These are phyloP conservation scores for Talpa occidentalis DNA, from an alignment of 2,113 vertebrate genomes.

Conservation along the genomic window DNA sequence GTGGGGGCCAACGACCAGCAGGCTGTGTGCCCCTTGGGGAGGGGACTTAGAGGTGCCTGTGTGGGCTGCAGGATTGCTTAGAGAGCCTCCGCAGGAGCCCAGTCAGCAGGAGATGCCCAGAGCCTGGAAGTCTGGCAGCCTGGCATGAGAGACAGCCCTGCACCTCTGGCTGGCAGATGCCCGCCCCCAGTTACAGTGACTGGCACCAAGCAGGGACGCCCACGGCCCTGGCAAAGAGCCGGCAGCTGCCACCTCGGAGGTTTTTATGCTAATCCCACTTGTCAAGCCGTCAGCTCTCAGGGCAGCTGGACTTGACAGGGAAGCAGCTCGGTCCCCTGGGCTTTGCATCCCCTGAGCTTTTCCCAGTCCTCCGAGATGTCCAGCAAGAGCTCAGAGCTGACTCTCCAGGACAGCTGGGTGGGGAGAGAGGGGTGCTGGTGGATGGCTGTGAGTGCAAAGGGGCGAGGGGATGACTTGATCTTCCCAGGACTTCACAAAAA, in stretches of 20 bases:
- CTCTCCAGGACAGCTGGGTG: not conserved
- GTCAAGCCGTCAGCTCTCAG: slow-evolving; percentile 57
- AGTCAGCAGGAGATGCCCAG: not conserved
- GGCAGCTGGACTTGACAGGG: slow-evolving; percentile 69
- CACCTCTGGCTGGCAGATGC: slow-evolving; percentile 49
- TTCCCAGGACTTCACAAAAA: not conserved
- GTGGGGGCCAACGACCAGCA: not conserved
- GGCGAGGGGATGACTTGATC: not conserved
- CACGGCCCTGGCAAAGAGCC: slow-evolving; percentile 66
- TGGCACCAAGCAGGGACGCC: slow-evolving; percentile 56
- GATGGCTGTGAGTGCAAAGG: not conserved
- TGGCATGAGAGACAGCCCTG: slow-evolving; percentile 54
- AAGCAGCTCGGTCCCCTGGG: slow-evolving; percentile 59
- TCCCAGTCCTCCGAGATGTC: slow-evolving; percentile 35
- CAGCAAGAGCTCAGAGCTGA: slow-evolving; percentile 4
- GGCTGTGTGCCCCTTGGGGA: not conserved
- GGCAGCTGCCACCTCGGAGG: slow-evolving; percentile 52
- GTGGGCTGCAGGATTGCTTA: not conserved
- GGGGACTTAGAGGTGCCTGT: not conserved
- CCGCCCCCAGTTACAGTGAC: slow-evolving; percentile 55
- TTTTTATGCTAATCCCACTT: slow-evolving; percentile 73
- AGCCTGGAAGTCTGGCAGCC: not conserved
- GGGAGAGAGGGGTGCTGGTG: too few species aligned
- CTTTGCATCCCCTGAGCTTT: slow-evolving; percentile 45
- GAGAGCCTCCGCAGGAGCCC: not conserved